A percentile compares a stretch with the other conserved stretches of the same genome.
Evolutionary conservation across 2,113 vertebrate species (phyloP).

Genomic region (Carlito syrichta): DNA sequence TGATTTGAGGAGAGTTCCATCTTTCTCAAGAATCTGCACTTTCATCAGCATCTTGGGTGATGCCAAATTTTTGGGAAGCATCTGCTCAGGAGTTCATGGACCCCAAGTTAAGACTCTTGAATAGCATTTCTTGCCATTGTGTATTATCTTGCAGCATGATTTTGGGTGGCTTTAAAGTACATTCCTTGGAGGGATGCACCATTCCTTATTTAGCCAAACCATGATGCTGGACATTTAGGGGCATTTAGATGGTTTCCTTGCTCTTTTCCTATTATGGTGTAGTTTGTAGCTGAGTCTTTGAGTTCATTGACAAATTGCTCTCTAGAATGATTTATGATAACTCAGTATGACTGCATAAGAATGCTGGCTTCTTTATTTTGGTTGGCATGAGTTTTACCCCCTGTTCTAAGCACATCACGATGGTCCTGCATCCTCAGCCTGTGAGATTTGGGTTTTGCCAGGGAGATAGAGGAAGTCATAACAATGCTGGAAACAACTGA

Average conservation of each 20-base stretch:
- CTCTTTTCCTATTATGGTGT: background rate
- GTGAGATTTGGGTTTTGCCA: background rate
- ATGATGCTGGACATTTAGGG: background rate
- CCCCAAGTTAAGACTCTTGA: background rate
- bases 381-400: background rate
- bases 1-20: too few relatives aligned
- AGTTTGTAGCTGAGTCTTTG: background rate
- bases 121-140: background rate
- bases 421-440: background rate
- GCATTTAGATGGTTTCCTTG: too few relatives aligned
- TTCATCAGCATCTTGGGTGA: too few relatives aligned
- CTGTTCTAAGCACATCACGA: background rate
- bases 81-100: too few relatives aligned
- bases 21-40: too few relatives aligned
- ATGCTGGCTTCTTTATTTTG: background rate
- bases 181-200: background rate
- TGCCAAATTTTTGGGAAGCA: background rate
- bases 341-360: accelerated
- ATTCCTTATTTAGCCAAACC: background rate
- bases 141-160: background rate
- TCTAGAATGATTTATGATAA: background rate
- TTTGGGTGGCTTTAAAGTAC: background rate
- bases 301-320: background rate
- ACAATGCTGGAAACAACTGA: too few relatives aligned
- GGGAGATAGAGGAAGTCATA: background rate